Conservation (phyloP, 1,140 invertebrate genomes). For the Drosophila sp. region DNA sequence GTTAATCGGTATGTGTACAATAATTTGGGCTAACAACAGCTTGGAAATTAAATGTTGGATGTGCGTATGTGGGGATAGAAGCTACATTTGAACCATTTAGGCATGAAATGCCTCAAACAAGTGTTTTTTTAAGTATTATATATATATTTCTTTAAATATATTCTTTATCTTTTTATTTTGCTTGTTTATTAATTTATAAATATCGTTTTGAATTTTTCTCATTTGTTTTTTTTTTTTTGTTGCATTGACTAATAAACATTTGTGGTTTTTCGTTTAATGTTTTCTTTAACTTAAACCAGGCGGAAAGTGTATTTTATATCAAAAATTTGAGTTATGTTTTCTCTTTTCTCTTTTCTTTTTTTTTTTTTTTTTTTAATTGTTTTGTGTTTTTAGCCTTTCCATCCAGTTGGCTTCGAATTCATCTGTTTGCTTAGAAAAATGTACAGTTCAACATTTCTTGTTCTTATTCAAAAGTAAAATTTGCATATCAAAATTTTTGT, state of each 20-base stretch:
- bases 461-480: not conserved
- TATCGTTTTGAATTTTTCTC: slow-evolving; percentile 50
- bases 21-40: not conserved
- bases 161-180: slow-evolving; percentile 7
- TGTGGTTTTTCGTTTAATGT: slow-evolving; percentile 7
- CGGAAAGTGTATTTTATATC: slow-evolving; percentile 11
- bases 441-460: not conserved
- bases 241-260: slow-evolving; percentile 70
- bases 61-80: slow-evolving; percentile 37
- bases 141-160: slow-evolving; percentile 22
- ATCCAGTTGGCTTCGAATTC: not conserved
- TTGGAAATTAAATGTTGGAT: slow-evolving; percentile 2
- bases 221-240: slow-evolving; percentile 40
- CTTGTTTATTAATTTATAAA: slow-evolving; percentile 45
- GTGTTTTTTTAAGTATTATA: slow-evolving; percentile 25
- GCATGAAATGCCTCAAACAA: slow-evolving; percentile 64
- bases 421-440: slow-evolving; percentile 6
- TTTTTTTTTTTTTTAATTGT: slow-evolving; percentile 27
- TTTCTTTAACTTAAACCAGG: slow-evolving; percentile 1
- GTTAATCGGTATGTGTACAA: slow-evolving; percentile 2
- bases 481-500: slow-evolving; percentile 38
- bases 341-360: slow-evolving; percentile 23
- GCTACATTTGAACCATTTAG: slow-evolving; percentile 66
- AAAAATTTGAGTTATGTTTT: slow-evolving; percentile 13
- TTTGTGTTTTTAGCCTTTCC: slow-evolving; percentile 14